These are phyloP conservation scores for Egretta garzetta DNA, from an alignment of 2,113 vertebrate species.

Conservation along the genomic window DNA sequence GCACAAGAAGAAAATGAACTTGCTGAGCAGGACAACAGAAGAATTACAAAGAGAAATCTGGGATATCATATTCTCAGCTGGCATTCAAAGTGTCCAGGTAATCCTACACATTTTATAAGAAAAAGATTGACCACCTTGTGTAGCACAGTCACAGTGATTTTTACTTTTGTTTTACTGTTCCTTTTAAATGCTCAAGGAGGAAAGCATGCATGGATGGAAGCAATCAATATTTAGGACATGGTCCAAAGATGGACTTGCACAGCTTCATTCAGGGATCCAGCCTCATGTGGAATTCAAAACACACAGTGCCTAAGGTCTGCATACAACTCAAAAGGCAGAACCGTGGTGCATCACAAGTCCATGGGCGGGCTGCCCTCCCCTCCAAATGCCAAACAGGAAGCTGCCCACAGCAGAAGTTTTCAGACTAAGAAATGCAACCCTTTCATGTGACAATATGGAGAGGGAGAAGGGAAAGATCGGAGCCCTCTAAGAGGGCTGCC, in stretches of 20 bases:
- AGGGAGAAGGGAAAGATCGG: background rate
- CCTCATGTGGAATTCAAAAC: background rate
- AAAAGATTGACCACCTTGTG: background rate
- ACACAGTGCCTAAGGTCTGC: background rate
- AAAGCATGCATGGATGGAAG: background rate
- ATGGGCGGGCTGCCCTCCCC: background rate
- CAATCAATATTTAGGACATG: background rate
- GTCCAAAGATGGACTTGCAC: background rate
- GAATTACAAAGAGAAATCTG: background rate
- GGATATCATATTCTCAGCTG: background rate
- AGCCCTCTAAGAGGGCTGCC: background rate
- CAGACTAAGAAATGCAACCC: background rate
- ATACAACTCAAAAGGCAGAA: background rate
- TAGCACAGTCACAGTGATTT: background rate
- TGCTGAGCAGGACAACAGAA: background rate
- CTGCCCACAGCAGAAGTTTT: background rate
- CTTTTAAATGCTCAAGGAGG: background rate
- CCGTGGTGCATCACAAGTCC: background rate
- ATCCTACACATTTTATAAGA: background rate
- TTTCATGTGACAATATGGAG: background rate
- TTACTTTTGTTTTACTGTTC: background rate
- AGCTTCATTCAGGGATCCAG: background rate
- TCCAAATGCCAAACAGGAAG: background rate
- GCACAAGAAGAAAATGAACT: background rate
- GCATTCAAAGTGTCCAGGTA: background rate